These are phyloP conservation scores for Lottia gigantea DNA, from an alignment of 2,888 invertebrate species.

Conservation along the genomic window DNA sequence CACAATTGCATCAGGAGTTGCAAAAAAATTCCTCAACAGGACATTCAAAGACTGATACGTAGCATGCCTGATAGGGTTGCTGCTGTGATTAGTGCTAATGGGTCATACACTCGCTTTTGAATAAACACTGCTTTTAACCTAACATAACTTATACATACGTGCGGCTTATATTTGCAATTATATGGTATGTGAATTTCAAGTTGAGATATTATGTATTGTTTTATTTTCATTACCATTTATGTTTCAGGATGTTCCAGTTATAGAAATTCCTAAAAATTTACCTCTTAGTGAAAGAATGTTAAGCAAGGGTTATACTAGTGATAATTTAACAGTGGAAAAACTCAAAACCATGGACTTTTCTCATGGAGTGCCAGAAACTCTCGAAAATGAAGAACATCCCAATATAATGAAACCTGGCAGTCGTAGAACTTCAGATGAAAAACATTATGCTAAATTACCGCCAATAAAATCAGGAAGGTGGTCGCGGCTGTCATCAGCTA, in stretches of 20 bases:
- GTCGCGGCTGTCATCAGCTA: conserved; percentile 14
- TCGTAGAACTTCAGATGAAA: conserved; percentile 14
- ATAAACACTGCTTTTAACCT: too few species aligned
- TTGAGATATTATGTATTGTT: too few species aligned
- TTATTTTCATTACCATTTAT: not conserved
- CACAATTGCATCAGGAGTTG: too few species aligned
- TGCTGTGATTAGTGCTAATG: too few species aligned
- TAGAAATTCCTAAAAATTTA: conserved; percentile 51
- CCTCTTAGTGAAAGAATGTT: conserved; percentile 59
- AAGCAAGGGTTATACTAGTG: conserved; percentile 53
- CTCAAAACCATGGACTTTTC: conserved; percentile 54
- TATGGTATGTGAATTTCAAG: not conserved
- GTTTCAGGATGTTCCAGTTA: conserved; percentile 53
- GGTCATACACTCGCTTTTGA: too few species aligned
- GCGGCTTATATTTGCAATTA: not conserved
- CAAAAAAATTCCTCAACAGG: too few species aligned
- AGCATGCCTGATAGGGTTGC: too few species aligned
- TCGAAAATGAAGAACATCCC: conserved; percentile 22
- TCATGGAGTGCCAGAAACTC: conserved; percentile 46
- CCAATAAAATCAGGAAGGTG: conserved; percentile 26
- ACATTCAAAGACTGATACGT: too few species aligned
- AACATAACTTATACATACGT: too few species aligned
- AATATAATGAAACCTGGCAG: not conserved
- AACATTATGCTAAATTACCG: conserved; percentile 19
- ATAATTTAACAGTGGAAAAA: conserved; percentile 47